A percentile compares a stretch with the other conserved stretches of the same genome.
Conservation (phyloP, 2,113 vertebrate species). For the Gracilinanus agilis region DNA sequence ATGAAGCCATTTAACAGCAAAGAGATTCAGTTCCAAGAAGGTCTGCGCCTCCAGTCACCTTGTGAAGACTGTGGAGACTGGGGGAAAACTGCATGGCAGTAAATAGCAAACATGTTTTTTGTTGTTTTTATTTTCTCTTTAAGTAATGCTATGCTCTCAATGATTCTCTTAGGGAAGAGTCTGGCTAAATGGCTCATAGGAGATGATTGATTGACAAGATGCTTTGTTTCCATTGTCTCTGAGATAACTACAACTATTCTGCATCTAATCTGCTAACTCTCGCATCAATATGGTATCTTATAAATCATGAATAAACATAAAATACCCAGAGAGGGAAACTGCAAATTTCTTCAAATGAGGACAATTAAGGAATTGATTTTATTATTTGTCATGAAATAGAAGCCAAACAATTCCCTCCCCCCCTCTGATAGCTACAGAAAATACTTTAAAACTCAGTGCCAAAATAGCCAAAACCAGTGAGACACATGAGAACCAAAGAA, state of each 20-base stretch:
- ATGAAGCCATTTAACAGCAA: slow-evolving; percentile 66
- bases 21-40: slow-evolving; percentile 60
- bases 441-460: slow-evolving; percentile 60
- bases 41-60: slow-evolving; percentile 64
- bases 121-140: slow-evolving; percentile 51
- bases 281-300: slow-evolving; percentile 60
- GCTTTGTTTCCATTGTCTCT: slow-evolving; percentile 76
- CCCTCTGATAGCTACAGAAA: slow-evolving; percentile 72
- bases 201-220: slow-evolving; percentile 79
- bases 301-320: slow-evolving; percentile 74
- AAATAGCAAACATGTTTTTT: slow-evolving; percentile 48
- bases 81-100: slow-evolving; percentile 34
- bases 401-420: slow-evolving; percentile 58
- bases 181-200: slow-evolving; percentile 66
- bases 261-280: slow-evolving; percentile 75
- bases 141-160: slow-evolving; percentile 65
- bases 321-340: slow-evolving; percentile 71
- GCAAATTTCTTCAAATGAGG: slow-evolving; percentile 71
- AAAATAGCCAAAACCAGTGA: slow-evolving; percentile 6
- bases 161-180: slow-evolving; percentile 69
- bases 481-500: neutral
- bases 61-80: slow-evolving; percentile 45
- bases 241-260: slow-evolving; percentile 70
- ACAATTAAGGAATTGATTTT: slow-evolving; percentile 79
- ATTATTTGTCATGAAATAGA: slow-evolving; percentile 78